phyloP scores from a whole-genome alignment of 2,113 vertebrate genomes.

The Marcusenius ussheri region DNA sequence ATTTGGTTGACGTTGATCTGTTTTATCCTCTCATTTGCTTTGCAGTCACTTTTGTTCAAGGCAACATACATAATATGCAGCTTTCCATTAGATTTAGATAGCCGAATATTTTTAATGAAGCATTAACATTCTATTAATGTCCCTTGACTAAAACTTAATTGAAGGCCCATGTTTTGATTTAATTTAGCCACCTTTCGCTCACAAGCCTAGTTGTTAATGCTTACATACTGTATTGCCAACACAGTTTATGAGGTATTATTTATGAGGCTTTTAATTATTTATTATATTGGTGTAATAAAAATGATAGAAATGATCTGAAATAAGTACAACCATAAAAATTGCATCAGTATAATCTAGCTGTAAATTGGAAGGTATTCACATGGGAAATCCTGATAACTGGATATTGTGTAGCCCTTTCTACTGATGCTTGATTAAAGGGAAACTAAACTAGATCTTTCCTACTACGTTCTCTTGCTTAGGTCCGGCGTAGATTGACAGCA shows the following conservation, averaged over 20 bases:
- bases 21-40: not conserved
- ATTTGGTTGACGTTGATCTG: not conserved
- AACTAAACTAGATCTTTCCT: not conserved
- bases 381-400: not conserved
- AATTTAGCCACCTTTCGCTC: not conserved
- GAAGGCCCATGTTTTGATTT: not conserved
- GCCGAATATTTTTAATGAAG: not conserved
- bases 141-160: not conserved
- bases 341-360: not conserved
- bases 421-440: not conserved
- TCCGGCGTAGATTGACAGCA: slow-evolving; percentile 79
- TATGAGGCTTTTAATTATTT: not conserved
- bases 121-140: not conserved
- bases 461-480: slow-evolving; percentile 50
- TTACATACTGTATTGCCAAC: not conserved
- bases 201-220: not conserved
- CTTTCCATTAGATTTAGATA: not conserved
- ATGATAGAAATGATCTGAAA: not conserved
- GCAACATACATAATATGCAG: not conserved
- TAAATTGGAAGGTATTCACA: not conserved
- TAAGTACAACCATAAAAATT: not conserved
- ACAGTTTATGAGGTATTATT: not conserved
- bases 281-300: not conserved
- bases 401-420: not conserved
- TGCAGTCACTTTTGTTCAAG: not conserved